phyloP scores from a whole-genome alignment of 2,113 vertebrate species.

The Odontophorus gujanensis region DNA sequence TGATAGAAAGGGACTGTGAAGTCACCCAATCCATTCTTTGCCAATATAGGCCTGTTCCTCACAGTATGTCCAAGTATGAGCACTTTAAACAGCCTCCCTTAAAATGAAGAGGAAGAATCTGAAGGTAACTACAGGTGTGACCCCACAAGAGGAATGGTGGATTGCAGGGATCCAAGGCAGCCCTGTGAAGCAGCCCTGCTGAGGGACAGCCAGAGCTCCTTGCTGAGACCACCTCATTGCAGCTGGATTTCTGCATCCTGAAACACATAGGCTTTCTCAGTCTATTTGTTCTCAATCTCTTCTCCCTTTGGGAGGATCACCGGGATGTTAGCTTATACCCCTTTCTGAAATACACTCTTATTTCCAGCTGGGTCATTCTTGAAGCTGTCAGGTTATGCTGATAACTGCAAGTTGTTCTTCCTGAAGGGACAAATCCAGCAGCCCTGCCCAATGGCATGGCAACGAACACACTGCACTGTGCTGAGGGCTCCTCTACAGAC shows the following conservation, averaged over 20 bases:
- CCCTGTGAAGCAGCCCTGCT: background rate
- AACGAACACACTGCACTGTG: background rate
- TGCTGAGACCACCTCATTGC: background rate
- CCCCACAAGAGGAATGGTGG: background rate
- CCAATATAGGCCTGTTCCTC: background rate
- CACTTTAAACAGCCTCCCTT: background rate
- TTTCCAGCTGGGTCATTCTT: background rate
- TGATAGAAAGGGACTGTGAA: background rate
- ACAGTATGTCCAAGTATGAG: background rate
- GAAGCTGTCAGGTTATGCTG: background rate
- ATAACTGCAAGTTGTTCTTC: constrained; percentile 1
- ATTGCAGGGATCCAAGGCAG: background rate
- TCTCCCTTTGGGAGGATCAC: constrained; percentile 19
- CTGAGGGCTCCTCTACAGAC: background rate
- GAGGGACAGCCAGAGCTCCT: background rate
- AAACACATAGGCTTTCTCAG: constrained; percentile 1
- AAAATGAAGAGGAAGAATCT: background rate
- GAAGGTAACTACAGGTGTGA: background rate
- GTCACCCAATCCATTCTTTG: background rate
- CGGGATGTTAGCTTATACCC: constrained; percentile 1
- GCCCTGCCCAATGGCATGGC: background rate
- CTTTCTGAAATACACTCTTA: constrained; percentile 30
- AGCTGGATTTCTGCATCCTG: background rate
- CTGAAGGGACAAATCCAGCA: background rate
- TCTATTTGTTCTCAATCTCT: constrained; percentile 18